Percentiles rank a stretch among this genome's conserved stretches.
Evolutionary conservation across 1,140 invertebrate species (phyloP).

Genomic region (Drosophila serrata): DNA sequence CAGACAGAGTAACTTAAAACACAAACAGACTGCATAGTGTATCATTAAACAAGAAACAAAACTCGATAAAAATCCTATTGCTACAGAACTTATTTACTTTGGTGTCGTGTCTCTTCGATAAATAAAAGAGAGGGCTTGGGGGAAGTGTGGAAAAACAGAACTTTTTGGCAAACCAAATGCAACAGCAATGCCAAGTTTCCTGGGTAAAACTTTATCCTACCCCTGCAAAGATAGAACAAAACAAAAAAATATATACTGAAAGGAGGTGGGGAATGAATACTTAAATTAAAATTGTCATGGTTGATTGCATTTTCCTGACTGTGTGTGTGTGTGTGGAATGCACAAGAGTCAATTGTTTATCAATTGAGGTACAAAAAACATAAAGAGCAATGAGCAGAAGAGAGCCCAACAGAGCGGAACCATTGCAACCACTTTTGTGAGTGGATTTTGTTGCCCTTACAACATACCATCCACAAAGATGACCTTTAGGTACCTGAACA

Average conservation of each 20-base stretch:
- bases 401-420: slow-evolving; percentile 8
- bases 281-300: slow-evolving; percentile 65
- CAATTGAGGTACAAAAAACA: slow-evolving; percentile 56
- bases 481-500: slow-evolving; percentile 40
- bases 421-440: slow-evolving; percentile 39
- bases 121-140: slow-evolving; percentile 17
- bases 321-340: slow-evolving; percentile 11
- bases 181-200: slow-evolving; percentile 55
- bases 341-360: slow-evolving; percentile 79
- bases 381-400: slow-evolving; percentile 15
- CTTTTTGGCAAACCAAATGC: slow-evolving; percentile 45
- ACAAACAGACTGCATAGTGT: slow-evolving; percentile 21
- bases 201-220: slow-evolving; percentile 35
- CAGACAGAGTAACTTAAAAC: slow-evolving; percentile 7
- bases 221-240: not conserved
- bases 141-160: not conserved
- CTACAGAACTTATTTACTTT: slow-evolving; percentile 45
- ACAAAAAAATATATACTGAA: not conserved
- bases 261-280: slow-evolving; percentile 13
- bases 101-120: slow-evolving; percentile 41
- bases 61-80: slow-evolving; percentile 17
- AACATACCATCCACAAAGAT: slow-evolving; percentile 57
- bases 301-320: slow-evolving; percentile 69
- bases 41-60: slow-evolving; percentile 43
- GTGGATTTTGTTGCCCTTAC: slow-evolving; percentile 56